Percentiles rank a stretch among this genome's conserved stretches.
phyloP scores from a whole-genome alignment of 2,113 vertebrate genomes.

The Boulengeromyrus knoepffleri region DNA sequence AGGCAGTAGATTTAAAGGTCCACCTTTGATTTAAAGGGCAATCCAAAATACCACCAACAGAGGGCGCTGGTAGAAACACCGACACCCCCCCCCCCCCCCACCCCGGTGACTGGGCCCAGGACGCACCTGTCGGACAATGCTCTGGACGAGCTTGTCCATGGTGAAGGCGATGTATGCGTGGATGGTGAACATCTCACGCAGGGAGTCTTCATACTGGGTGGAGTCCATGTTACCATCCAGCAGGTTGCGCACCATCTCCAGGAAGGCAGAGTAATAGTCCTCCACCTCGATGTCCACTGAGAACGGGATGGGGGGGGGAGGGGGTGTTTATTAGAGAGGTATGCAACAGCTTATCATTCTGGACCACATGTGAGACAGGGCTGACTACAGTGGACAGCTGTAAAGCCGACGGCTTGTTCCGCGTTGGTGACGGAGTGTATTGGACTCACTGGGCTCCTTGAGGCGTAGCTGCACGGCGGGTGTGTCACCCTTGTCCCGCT shows the following conservation, averaged over 20 bases:
- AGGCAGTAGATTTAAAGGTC: background rate
- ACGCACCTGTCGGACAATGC: slow-evolving; percentile 88
- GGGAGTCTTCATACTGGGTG: slow-evolving; percentile 86
- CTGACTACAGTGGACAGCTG: background rate
- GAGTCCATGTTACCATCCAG: slow-evolving; percentile 97
- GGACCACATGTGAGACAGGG: background rate
- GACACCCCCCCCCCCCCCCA: background rate
- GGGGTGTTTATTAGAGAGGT: background rate
- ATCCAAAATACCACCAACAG: background rate
- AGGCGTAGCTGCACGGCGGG: slow-evolving; percentile 90
- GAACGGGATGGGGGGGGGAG: background rate
- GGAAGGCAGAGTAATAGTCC: slow-evolving; percentile 93
- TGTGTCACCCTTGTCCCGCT: slow-evolving; percentile 85
- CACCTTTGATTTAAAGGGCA: background rate
- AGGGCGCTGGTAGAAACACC: background rate
- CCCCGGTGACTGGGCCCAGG: background rate
- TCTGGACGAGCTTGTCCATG: slow-evolving; percentile 98
- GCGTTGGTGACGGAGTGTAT: background rate
- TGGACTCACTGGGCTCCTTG: slow-evolving; percentile 88
- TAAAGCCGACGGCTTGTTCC: background rate
- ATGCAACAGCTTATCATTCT: background rate
- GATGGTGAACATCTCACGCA: slow-evolving; percentile 98
- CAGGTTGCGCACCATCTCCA: slow-evolving; percentile 97
- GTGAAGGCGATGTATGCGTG: slow-evolving; percentile 97
- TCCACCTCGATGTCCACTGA: slow-evolving; percentile 96